Evolutionary conservation across 2,797 vertebrate species (phyloP).

Genomic region (Masticophis lateralis): DNA sequence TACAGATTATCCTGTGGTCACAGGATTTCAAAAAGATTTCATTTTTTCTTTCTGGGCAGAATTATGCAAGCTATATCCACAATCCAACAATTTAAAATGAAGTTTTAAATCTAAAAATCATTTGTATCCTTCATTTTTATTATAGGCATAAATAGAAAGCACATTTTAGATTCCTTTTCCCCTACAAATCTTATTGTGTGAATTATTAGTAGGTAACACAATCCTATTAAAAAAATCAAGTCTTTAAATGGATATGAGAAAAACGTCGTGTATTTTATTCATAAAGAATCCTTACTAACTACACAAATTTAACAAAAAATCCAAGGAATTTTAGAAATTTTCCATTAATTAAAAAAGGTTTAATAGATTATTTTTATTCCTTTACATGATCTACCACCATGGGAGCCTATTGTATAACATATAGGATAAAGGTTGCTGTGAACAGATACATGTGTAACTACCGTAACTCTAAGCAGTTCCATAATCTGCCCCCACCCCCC

Average conservation of each 20-base stretch:
- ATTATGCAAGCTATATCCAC: not conserved
- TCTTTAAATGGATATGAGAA: slow-evolving; percentile 22
- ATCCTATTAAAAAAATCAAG: not conserved
- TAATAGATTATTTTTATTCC: slow-evolving; percentile 68
- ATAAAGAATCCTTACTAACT: slow-evolving; percentile 47
- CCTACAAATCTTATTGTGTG: not conserved
- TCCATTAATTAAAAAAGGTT: slow-evolving; percentile 43
- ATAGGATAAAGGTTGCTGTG: slow-evolving; percentile 47
- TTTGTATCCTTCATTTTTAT: not conserved
- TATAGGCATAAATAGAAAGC: slow-evolving; percentile 1
- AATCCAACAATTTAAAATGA: not conserved
- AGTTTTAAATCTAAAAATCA: not conserved
- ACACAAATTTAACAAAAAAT: slow-evolving; percentile 44
- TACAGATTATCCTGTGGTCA: not conserved
- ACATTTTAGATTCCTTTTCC: not conserved
- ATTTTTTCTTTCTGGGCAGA: not conserved
- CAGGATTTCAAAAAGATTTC: not conserved
- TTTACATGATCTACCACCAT: slow-evolving; percentile 55
- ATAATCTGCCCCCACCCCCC: slow-evolving; percentile 7
- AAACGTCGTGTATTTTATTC: slow-evolving; percentile 57
- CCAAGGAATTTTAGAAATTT: slow-evolving; percentile 52
- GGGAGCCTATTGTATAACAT: slow-evolving; percentile 48
- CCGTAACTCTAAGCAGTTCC: slow-evolving; percentile 35
- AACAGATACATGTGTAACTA: slow-evolving; percentile 62
- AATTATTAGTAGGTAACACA: not conserved